These are phyloP conservation scores for Ischnura elegans DNA, from an alignment of 2,888 invertebrate species.

Conservation along the genomic window DNA sequence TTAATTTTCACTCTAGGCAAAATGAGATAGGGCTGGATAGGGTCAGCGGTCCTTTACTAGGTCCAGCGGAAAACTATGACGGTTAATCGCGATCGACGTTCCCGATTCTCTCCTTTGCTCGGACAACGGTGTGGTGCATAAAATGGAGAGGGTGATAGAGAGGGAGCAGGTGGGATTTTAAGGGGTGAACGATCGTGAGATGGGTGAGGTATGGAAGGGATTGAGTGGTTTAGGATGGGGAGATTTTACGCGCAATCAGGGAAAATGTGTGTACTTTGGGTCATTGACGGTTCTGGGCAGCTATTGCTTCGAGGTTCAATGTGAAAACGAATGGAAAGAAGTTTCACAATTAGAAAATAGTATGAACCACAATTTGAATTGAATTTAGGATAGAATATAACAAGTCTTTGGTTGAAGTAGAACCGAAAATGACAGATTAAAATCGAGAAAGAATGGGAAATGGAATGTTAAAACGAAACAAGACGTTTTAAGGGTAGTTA, in stretches of 20 bases:
- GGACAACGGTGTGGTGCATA: background rate
- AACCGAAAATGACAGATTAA: too few species aligned
- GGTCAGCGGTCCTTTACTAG: background rate
- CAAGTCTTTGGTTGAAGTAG: too few species aligned
- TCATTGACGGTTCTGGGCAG: background rate
- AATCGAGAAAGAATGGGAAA: too few species aligned
- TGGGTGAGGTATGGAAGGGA: too few species aligned
- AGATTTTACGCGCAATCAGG: background rate
- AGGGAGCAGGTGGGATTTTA: background rate
- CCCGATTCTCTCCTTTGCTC: background rate
- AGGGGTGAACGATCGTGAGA: background rate
- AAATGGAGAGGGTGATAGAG: too few species aligned
- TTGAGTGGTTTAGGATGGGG: background rate
- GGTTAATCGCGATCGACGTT: conserved; percentile 5
- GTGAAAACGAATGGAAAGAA: background rate
- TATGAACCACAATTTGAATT: too few species aligned
- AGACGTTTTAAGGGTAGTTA: too few species aligned
- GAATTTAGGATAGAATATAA: too few species aligned
- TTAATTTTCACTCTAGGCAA: background rate
- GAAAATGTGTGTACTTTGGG: background rate
- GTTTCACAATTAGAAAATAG: too few species aligned
- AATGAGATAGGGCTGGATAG: background rate
- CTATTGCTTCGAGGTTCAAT: conserved; percentile 40
- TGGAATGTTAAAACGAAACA: too few species aligned
- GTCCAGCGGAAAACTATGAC: conserved; percentile 25